Percentiles rank a stretch among this genome's conserved stretches.
phyloP scores from a whole-genome alignment of 2,113 vertebrate genomes.

The Perca schrenkii region DNA sequence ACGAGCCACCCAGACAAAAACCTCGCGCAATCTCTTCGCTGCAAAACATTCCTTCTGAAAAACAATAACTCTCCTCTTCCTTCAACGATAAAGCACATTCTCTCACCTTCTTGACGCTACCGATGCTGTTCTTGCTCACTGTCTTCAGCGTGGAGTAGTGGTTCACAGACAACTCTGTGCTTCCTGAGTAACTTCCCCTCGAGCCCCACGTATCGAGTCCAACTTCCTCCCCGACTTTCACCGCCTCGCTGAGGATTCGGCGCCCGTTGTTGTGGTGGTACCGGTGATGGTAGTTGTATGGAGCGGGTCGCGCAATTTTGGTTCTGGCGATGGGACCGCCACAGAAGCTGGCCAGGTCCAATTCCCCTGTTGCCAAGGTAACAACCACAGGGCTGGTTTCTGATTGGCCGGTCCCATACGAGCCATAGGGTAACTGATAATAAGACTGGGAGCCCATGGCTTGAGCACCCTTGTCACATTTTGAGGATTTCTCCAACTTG shows the following conservation, averaged over 20 bases:
- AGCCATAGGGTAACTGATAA: constrained; percentile 85
- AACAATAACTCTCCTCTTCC: constrained; percentile 87
- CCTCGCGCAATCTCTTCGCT: constrained; percentile 85
- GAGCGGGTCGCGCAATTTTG: constrained; percentile 85
- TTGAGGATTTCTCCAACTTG: constrained; percentile 87
- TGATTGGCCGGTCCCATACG: constrained; percentile 82
- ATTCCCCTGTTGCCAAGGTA: constrained; percentile 87
- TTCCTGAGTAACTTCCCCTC: constrained; percentile 86
- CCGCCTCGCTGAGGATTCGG: constrained; percentile 77
- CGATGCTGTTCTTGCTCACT: constrained; percentile 80
- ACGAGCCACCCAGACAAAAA: constrained; percentile 81
- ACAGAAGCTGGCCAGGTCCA: constrained; percentile 88
- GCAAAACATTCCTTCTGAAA: constrained; percentile 85
- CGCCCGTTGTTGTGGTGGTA: constrained; percentile 82
- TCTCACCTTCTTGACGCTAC: constrained; percentile 83
- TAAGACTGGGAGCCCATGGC: constrained; percentile 86
- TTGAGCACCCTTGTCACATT: constrained; percentile 86
- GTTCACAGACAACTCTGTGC: constrained; percentile 83
- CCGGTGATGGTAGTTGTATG: constrained; percentile 85
- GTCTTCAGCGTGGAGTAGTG: constrained; percentile 86
- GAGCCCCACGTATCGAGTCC: constrained; percentile 85
- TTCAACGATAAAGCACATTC: constrained; percentile 87
- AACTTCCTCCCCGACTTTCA: constrained; percentile 84
- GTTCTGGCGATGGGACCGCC: constrained; percentile 82
- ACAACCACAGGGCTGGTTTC: constrained; percentile 86